Percentiles rank a stretch among this genome's conserved stretches.
Conservation (phyloP, 2,888 invertebrate species). For the Ctena decussata region DNA sequence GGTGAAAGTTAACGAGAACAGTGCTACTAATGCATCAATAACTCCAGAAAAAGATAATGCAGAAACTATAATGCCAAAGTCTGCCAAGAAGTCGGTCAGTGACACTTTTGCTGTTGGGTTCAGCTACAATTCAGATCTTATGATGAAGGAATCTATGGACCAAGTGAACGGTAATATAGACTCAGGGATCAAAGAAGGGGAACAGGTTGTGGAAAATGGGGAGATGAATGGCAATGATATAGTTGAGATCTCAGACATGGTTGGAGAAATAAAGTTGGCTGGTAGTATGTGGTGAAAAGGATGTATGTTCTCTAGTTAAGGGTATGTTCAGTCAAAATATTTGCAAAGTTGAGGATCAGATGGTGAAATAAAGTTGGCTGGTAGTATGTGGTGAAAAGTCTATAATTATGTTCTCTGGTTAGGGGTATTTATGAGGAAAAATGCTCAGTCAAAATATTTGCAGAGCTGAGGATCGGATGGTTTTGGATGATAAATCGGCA, state of each 20-base stretch:
- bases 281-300: background rate
- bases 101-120: slow-evolving; percentile 57
- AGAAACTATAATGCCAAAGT: slow-evolving; percentile 2
- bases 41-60: background rate
- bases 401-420: too few species aligned
- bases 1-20: background rate
- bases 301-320: too few species aligned
- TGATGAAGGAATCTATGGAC: slow-evolving; percentile 31
- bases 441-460: too few species aligned
- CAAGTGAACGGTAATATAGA: slow-evolving; percentile 36
- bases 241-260: background rate
- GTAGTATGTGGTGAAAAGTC: too few species aligned
- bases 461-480: too few species aligned
- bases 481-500: too few species aligned
- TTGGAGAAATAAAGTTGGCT: background rate
- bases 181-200: background rate
- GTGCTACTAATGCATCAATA: background rate
- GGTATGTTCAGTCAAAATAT: too few species aligned
- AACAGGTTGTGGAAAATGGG: background rate
- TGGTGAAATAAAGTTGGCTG: too few species aligned
- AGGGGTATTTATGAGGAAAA: too few species aligned
- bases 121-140: slow-evolving; percentile 54
- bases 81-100: slow-evolving; percentile 25
- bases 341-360: too few species aligned
- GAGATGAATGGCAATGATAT: background rate